phyloP scores from a whole-genome alignment of 2,888 invertebrate species.

The Conomelus anceps region DNA sequence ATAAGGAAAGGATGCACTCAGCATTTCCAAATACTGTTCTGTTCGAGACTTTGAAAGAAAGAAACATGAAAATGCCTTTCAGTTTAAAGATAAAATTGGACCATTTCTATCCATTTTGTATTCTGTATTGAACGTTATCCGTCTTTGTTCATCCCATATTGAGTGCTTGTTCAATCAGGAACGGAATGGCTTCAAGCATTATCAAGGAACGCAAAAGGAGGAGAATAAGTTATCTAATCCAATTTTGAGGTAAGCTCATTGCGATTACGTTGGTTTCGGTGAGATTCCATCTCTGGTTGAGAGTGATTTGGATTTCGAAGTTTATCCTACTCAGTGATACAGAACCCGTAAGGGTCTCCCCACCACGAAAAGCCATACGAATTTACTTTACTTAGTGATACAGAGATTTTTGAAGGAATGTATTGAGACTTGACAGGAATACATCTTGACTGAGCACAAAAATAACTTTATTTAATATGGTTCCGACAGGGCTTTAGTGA shows the following conservation, averaged over 20 bases:
- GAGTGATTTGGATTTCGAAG: neutral
- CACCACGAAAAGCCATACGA: too few species aligned
- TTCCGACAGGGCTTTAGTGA: too few species aligned
- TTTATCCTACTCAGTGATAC: neutral
- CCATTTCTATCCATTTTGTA: neutral
- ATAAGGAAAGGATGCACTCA: neutral
- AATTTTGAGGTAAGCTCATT: neutral
- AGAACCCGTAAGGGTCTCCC: too few species aligned
- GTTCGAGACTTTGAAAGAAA: neutral
- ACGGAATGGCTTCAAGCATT: neutral
- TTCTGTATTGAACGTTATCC: neutral
- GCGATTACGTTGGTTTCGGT: neutral
- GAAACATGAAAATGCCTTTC: neutral
- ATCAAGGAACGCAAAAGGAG: neutral
- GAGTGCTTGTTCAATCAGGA: too few species aligned
- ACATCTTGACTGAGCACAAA: too few species aligned
- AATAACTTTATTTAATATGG: too few species aligned
- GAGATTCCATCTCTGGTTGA: neutral
- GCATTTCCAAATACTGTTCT: neutral
- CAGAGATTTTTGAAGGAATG: too few species aligned
- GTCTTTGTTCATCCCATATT: neutral
- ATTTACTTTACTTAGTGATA: too few species aligned
- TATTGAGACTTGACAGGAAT: too few species aligned
- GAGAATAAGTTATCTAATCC: neutral
- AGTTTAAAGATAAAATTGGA: neutral